A percentile compares a stretch with the other conserved stretches of the same genome.
Conservation (phyloP, 2,888 invertebrate genomes). For the Electrophaes corylata region DNA sequence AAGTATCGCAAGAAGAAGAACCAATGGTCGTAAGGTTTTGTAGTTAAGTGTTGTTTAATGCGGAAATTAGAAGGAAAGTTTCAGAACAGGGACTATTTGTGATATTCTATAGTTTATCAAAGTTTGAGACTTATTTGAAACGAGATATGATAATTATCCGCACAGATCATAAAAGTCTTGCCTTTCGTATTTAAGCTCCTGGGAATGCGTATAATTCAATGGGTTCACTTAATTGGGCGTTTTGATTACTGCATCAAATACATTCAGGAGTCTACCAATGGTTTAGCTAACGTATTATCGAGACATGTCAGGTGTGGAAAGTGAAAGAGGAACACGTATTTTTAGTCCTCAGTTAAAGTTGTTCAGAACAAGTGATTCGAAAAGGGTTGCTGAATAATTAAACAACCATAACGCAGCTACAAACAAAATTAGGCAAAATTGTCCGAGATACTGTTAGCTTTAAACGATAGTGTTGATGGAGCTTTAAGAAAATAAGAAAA, state of each 20-base stretch:
- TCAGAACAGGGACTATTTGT: conserved; percentile 42
- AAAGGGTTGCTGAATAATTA: too few species aligned
- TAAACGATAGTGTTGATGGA: too few species aligned
- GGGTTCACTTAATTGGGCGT: conserved; percentile 39
- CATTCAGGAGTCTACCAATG: conserved; percentile 12
- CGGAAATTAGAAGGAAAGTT: conserved; percentile 36
- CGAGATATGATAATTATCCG: conserved; percentile 36
- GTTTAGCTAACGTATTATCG: not conserved
- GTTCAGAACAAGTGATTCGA: too few species aligned
- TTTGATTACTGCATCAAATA: conserved; percentile 38
- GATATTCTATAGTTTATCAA: conserved; percentile 37
- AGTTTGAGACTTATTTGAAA: conserved; percentile 43
- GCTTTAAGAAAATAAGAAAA: too few species aligned
- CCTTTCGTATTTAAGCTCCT: conserved; percentile 38
- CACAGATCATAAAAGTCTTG: conserved; percentile 40
- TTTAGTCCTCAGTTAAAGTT: too few species aligned
- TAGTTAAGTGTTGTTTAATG: conserved; percentile 31
- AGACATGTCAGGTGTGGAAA: not conserved
- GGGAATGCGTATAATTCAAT: conserved; percentile 34
- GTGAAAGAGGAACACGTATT: too few species aligned
- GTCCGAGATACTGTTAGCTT: too few species aligned
- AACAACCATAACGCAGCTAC: too few species aligned
- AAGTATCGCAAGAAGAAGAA: conserved; percentile 26
- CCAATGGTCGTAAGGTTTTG: conserved; percentile 31
- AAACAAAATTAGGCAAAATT: too few species aligned